These are phyloP conservation scores for Larimichthys polyactis DNA, from an alignment of 2,113 vertebrate genomes.

Conservation along the genomic window DNA sequence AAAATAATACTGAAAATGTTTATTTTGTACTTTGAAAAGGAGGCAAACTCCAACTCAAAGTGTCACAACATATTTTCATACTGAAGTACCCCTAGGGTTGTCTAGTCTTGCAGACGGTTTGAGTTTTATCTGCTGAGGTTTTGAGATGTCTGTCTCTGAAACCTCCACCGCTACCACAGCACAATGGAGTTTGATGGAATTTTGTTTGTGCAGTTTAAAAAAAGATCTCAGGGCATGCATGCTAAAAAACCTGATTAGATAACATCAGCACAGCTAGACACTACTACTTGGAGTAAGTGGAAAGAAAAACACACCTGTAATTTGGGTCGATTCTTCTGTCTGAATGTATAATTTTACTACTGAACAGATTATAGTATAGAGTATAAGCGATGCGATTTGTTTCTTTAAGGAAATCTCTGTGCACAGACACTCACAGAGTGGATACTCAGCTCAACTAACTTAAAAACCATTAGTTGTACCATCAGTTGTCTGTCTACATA, in stretches of 20 bases:
- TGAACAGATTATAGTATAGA: not conserved
- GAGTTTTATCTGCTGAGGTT: constrained; percentile 37
- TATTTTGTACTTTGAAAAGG: not conserved
- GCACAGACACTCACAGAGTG: not conserved
- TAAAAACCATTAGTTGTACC: too few species aligned
- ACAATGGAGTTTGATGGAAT: constrained; percentile 7
- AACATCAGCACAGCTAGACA: not conserved
- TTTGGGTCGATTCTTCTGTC: not conserved
- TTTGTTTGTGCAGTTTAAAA: constrained; percentile 10
- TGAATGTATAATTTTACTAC: not conserved
- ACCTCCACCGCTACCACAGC: not conserved
- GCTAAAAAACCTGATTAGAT: constrained; percentile 22
- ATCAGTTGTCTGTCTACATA: not conserved
- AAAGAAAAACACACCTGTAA: not conserved
- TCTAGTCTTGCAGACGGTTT: constrained; percentile 27
- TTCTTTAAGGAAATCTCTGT: not conserved
- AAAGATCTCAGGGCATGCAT: not conserved
- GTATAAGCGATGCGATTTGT: not conserved
- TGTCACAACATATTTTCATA: not conserved
- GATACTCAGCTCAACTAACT: too few species aligned
- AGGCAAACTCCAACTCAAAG: not conserved
- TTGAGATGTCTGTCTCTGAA: constrained; percentile 22
- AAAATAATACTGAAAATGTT: not conserved
- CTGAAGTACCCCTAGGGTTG: not conserved
- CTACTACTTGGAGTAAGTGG: not conserved